Evolutionary conservation across 2,888 invertebrate genomes (phyloP).

Genomic region (Cantharis nigra): DNA sequence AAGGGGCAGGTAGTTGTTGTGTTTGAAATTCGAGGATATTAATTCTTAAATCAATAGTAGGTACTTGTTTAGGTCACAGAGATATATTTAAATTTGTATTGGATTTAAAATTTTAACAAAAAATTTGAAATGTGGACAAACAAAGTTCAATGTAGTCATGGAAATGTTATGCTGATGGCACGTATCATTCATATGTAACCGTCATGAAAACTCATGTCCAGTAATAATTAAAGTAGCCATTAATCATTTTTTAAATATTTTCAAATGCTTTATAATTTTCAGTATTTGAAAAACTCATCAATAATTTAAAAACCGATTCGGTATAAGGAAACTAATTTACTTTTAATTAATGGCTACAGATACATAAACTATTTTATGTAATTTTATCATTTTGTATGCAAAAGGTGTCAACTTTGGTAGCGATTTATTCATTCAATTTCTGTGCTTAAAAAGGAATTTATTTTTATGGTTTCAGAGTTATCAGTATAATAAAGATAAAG

Average conservation of each 20-base stretch:
- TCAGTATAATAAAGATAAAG: neutral
- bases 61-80: neutral
- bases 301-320: neutral
- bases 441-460: neutral
- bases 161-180: neutral
- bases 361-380: neutral
- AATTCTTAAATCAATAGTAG: neutral
- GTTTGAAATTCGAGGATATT: neutral
- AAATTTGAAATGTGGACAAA: neutral
- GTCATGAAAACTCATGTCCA: neutral
- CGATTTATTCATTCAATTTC: neutral
- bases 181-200: neutral
- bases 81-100: neutral
- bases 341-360: neutral
- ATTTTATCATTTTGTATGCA: neutral
- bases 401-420: neutral
- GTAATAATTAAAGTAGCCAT: conserved; percentile 1
- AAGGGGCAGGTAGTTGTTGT: neutral
- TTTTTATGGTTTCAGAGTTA: neutral
- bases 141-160: neutral
- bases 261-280: neutral
- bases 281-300: neutral
- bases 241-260: conserved; percentile 1
- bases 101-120: neutral
- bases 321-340: neutral